These are phyloP conservation scores for Nephrotoma flavescens DNA, from an alignment of 2,888 invertebrate genomes.

Conservation along the genomic window DNA sequence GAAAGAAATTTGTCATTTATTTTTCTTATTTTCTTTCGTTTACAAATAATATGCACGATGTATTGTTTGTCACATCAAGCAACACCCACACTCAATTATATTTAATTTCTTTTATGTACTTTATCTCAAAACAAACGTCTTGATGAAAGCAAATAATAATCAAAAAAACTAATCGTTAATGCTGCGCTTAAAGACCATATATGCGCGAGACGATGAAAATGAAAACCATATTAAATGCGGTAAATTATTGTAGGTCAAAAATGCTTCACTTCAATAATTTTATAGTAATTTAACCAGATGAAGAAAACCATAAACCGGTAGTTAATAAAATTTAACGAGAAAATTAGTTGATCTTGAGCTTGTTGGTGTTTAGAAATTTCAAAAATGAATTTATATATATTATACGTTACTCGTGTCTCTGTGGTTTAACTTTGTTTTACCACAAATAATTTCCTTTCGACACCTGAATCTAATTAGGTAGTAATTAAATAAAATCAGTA, in stretches of 20 bases:
- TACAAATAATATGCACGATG: not conserved
- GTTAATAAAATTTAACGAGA: not conserved
- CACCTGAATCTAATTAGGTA: not conserved
- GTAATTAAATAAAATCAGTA: not conserved
- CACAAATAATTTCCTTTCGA: not conserved
- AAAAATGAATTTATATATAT: not conserved
- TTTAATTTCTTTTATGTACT: not conserved
- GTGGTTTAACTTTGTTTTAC: not conserved
- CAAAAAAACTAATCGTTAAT: not conserved
- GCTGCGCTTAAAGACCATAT: not conserved
- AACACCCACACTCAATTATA: not conserved
- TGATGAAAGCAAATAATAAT: not conserved
- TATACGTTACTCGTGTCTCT: not conserved
- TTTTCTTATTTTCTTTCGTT: not conserved
- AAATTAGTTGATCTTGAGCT: not conserved
- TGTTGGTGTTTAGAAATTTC: too few relatives aligned
- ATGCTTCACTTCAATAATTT: not conserved
- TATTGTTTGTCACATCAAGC: not conserved
- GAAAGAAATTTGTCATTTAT: not conserved
- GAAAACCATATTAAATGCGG: not conserved
- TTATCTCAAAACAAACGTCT: not conserved
- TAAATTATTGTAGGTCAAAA: not conserved
- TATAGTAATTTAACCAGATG: not conserved
- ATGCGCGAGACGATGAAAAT: not conserved
- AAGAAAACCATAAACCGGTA: not conserved